A percentile compares a stretch with the other conserved stretches of the same genome.
Conservation (phyloP, 2,113 vertebrate species). For the Deroptyus accipitrinus region DNA sequence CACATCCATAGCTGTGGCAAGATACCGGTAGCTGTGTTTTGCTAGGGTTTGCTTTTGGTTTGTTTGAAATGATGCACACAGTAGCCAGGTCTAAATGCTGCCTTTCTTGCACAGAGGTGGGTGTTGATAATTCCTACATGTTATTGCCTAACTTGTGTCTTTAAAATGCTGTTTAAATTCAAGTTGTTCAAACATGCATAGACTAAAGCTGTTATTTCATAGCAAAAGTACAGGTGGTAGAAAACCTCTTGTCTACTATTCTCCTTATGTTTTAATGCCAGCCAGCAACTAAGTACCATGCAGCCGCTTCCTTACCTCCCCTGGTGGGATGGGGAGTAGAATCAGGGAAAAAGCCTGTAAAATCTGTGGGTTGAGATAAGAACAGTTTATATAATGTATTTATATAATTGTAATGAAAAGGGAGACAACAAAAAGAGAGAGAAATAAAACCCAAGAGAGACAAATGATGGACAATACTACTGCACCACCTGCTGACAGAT, state of each 20-base stretch:
- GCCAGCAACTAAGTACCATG: background rate
- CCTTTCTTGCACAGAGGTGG: background rate
- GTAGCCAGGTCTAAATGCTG: background rate
- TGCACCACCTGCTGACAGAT: background rate
- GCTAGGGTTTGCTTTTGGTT: background rate
- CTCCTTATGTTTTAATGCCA: background rate
- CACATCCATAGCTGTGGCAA: background rate
- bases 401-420: background rate
- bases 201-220: background rate
- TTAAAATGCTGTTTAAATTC: background rate
- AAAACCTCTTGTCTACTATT: background rate
- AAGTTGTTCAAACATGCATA: background rate
- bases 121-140: background rate
- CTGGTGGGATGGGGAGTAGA: background rate
- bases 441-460: background rate
- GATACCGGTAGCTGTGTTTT: background rate
- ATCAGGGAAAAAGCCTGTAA: background rate
- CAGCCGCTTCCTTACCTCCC: background rate
- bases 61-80: background rate
- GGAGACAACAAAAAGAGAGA: background rate
- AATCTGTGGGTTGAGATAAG: background rate
- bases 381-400: background rate
- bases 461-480: background rate
- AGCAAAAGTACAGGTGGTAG: background rate
- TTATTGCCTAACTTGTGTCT: background rate